These are phyloP conservation scores for Tipula helvola DNA, from an alignment of 2,888 invertebrate species.

Conservation along the genomic window DNA sequence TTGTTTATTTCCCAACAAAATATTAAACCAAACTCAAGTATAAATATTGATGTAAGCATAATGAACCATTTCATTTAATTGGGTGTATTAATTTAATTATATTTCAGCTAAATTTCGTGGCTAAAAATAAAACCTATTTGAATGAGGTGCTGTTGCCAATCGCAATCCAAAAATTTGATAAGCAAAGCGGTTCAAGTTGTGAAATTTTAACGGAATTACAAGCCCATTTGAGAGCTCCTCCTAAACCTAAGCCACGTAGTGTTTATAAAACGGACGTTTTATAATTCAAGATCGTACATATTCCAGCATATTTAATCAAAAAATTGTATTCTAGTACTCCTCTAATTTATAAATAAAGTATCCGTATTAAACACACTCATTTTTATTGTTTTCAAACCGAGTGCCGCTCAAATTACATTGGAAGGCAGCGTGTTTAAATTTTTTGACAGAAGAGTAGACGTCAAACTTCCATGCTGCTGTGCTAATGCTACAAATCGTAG, in stretches of 20 bases:
- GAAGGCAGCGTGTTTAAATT: not conserved
- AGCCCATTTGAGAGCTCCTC: conserved; percentile 24
- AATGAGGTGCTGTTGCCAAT: conserved; percentile 30
- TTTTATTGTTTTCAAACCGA: not conserved
- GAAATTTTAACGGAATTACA: conserved; percentile 25
- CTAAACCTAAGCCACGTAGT: conserved; percentile 33
- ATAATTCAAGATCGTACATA: conserved; percentile 18
- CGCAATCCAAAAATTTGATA: conserved; percentile 29
- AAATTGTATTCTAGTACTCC: not conserved
- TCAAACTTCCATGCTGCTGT: not conserved
- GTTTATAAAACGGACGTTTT: conserved; percentile 35
- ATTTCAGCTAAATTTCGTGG: conserved; percentile 33
- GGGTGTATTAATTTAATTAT: not conserved
- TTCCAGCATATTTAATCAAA: not conserved
- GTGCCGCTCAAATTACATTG: not conserved
- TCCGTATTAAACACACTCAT: not conserved
- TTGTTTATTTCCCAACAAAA: conserved; percentile 31
- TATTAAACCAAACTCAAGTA: conserved; percentile 27
- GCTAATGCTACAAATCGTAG: not conserved
- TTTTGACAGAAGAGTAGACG: not conserved
- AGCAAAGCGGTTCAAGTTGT: conserved; percentile 26
- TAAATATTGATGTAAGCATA: conserved; percentile 31
- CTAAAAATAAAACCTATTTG: conserved; percentile 31
- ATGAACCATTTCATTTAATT: not conserved
- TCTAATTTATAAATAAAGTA: not conserved